Evolutionary conservation across 2,797 vertebrate genomes (phyloP).

Genomic region (Etheostoma nigrum): DNA sequence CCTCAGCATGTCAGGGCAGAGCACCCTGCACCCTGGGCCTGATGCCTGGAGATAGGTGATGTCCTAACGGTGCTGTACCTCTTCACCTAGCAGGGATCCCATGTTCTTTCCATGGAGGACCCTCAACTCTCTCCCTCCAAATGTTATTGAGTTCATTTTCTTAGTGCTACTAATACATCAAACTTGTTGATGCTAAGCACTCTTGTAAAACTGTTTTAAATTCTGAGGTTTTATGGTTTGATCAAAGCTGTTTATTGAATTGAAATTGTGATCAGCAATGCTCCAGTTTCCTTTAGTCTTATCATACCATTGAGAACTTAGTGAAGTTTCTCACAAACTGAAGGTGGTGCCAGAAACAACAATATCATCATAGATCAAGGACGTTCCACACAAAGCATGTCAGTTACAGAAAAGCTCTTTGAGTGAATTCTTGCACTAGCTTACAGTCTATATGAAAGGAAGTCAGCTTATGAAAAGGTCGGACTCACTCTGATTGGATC

Average conservation of each 20-base stretch:
- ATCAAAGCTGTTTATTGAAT: not conserved
- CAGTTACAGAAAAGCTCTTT: conserved; percentile 21
- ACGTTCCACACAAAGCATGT: conserved; percentile 25
- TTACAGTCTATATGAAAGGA: conserved; percentile 59
- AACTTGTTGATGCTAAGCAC: not conserved
- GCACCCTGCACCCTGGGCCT: conserved; percentile 26
- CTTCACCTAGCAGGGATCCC: conserved; percentile 18
- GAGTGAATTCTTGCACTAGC: conserved; percentile 36
- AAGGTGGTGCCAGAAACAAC: conserved; percentile 22
- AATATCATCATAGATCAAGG: conserved; percentile 12
- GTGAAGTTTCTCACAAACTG: conserved; percentile 6
- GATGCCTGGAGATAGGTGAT: conserved; percentile 26
- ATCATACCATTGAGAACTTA: conserved; percentile 10
- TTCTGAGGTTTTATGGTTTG: not conserved
- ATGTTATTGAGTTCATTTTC: not conserved
- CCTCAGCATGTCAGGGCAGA: conserved; percentile 68
- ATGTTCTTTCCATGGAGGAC: conserved; percentile 9
- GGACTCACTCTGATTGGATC: conserved; percentile 60
- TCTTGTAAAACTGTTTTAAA: not conserved
- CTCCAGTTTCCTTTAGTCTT: not conserved
- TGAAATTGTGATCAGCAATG: not conserved
- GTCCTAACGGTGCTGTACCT: conserved; percentile 32
- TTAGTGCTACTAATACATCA: not conserved
- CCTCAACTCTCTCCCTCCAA: not conserved
- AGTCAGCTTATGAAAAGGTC: conserved; percentile 61